These are phyloP conservation scores for Machimus rusticus DNA, from an alignment of 2,888 invertebrate genomes.

Conservation along the genomic window DNA sequence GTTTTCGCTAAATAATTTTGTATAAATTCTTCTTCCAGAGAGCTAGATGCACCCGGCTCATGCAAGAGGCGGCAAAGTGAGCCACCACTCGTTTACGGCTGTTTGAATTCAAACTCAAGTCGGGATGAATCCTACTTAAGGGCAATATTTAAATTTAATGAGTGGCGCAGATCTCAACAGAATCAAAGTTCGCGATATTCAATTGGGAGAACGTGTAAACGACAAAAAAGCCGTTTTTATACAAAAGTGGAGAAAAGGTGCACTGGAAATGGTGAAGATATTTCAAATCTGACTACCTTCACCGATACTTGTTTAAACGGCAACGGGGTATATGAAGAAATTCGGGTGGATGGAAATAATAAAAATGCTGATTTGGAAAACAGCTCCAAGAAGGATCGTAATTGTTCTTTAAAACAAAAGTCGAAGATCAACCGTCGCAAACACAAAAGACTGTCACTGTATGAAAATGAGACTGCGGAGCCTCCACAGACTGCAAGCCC, in stretches of 20 bases:
- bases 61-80: constrained; percentile 52
- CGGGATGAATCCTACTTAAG: constrained; percentile 51
- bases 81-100: constrained; percentile 46
- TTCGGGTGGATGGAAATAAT: not conserved
- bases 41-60: constrained; percentile 50
- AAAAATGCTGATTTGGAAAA: not conserved
- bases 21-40: constrained; percentile 45
- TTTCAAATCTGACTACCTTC: not conserved
- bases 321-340: constrained; percentile 19
- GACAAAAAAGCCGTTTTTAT: not conserved
- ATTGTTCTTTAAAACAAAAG: not conserved
- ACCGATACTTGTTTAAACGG: not conserved
- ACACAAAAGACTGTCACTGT: not conserved
- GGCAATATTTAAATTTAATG: constrained; percentile 52
- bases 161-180: constrained; percentile 50
- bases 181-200: not conserved
- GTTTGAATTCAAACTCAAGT: constrained; percentile 44
- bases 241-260: constrained; percentile 43
- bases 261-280: not conserved
- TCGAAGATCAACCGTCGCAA: not conserved
- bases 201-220: constrained; percentile 36
- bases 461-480: not conserved
- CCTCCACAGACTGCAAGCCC: constrained; percentile 47
- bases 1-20: not conserved
- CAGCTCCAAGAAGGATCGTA: not conserved